phyloP scores from a whole-genome alignment of 2,113 vertebrate genomes.

The Philantomba maxwellii region DNA sequence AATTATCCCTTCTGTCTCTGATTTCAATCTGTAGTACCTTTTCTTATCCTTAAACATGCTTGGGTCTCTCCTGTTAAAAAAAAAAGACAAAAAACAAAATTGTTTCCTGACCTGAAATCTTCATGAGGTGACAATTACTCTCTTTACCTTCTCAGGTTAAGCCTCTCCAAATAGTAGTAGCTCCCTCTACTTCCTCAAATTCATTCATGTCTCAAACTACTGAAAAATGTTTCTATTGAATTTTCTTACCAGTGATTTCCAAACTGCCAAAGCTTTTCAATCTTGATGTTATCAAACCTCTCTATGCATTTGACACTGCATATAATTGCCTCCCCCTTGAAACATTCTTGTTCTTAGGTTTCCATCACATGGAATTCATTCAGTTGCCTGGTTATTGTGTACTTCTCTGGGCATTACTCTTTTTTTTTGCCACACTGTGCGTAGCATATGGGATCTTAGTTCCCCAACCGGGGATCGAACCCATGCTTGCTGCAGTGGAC shows the following conservation, averaged over 20 bases:
- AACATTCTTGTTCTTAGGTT: not conserved
- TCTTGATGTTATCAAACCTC: not conserved
- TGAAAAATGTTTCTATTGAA: not conserved
- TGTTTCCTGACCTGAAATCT: not conserved
- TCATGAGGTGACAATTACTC: not conserved
- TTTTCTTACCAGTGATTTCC: not conserved
- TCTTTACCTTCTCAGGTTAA: not conserved
- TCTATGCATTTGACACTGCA: not conserved
- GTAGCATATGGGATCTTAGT: not conserved
- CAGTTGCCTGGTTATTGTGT: not conserved
- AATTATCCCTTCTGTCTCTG: not conserved
- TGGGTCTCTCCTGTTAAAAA: not conserved
- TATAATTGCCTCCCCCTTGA: not conserved
- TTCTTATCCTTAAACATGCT: not conserved
- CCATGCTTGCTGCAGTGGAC: not conserved
- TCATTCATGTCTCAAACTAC: not conserved
- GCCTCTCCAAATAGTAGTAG: not conserved
- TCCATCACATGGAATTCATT: not conserved
- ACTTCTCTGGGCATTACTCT: not conserved
- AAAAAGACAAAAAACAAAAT: not conserved
- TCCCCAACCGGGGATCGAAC: not conserved
- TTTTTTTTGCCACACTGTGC: not conserved
- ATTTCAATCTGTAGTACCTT: not conserved
- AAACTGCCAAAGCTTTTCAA: not conserved
- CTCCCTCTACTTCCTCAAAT: not conserved